Percentiles rank a stretch among this genome's conserved stretches.
Evolutionary conservation across 2,797 vertebrate species (phyloP).

Genomic region (Australoheros facetus): DNA sequence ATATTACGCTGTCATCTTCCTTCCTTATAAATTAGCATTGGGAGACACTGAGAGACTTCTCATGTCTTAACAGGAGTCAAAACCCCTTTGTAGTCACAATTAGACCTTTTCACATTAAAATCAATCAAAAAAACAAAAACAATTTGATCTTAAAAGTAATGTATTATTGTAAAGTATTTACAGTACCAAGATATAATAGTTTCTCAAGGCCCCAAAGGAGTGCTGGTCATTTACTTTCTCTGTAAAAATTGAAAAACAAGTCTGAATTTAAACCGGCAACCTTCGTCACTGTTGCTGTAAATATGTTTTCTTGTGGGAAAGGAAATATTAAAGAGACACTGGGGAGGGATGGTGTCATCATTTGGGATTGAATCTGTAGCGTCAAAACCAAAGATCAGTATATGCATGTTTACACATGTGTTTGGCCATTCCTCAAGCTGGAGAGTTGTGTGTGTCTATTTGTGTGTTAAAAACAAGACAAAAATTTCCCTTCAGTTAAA

Average conservation of each 20-base stretch:
- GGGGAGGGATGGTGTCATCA: constrained; percentile 14
- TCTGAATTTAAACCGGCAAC: constrained; percentile 8
- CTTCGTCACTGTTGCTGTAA: constrained; percentile 7
- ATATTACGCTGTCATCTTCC: too few relatives aligned
- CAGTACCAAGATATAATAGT: not conserved
- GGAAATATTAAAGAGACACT: constrained; percentile 27
- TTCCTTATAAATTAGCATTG: too few relatives aligned
- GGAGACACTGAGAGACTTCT: too few relatives aligned
- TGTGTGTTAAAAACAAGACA: not conserved
- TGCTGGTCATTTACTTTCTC: not conserved
- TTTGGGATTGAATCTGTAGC: constrained; percentile 8
- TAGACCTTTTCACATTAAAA: too few relatives aligned
- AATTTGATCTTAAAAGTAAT: too few relatives aligned
- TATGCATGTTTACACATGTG: constrained; percentile 11
- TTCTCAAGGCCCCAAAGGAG: not conserved
- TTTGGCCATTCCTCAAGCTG: not conserved
- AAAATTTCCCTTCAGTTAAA: not conserved
- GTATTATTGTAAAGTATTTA: too few relatives aligned
- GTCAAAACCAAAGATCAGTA: not conserved
- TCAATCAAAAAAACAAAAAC: too few relatives aligned
- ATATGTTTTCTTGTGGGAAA: constrained; percentile 41
- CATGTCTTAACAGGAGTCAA: too few relatives aligned
- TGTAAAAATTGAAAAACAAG: not conserved
- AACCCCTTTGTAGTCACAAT: too few relatives aligned
- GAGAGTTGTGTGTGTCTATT: not conserved